These are phyloP conservation scores for Eupithecia dodoneata DNA, from an alignment of 2,888 invertebrate species.

Conservation along the genomic window DNA sequence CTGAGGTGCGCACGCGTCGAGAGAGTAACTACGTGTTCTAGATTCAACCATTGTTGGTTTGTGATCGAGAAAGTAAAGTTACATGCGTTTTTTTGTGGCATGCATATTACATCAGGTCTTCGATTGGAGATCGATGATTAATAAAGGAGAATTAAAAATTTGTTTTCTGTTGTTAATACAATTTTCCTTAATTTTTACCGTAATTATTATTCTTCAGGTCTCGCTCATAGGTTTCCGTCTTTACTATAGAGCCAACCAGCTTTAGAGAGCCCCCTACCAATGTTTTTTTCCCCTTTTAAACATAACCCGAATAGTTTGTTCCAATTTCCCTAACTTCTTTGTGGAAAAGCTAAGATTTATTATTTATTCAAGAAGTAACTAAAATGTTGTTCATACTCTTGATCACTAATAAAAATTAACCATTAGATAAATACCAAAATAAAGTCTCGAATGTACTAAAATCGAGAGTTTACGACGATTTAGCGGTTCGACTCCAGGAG, in stretches of 20 bases:
- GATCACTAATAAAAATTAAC: background rate
- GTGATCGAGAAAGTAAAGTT: conserved; percentile 36
- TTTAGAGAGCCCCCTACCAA: no score
- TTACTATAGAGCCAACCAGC: no score
- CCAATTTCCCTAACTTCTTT: background rate
- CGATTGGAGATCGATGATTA: background rate
- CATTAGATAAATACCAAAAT: no score
- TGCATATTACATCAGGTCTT: background rate
- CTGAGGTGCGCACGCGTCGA: conserved; percentile 51
- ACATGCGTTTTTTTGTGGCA: background rate
- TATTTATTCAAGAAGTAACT: background rate
- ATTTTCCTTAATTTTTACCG: no score
- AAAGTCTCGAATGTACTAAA: no score
- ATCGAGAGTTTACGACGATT: no score
- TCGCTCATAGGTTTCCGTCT: background rate
- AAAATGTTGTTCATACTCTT: background rate
- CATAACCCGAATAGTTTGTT: no score
- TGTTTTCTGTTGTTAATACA: no score
- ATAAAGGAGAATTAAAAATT: background rate
- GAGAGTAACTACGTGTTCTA: conserved; percentile 47
- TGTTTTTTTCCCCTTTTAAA: no score
- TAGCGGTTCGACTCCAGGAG: no score
- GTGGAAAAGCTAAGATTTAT: background rate
- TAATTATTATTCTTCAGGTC: no score
- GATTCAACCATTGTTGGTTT: conserved; percentile 40